These are phyloP conservation scores for Antennarius striatus DNA, from an alignment of 2,113 vertebrate genomes.

Conservation along the genomic window DNA sequence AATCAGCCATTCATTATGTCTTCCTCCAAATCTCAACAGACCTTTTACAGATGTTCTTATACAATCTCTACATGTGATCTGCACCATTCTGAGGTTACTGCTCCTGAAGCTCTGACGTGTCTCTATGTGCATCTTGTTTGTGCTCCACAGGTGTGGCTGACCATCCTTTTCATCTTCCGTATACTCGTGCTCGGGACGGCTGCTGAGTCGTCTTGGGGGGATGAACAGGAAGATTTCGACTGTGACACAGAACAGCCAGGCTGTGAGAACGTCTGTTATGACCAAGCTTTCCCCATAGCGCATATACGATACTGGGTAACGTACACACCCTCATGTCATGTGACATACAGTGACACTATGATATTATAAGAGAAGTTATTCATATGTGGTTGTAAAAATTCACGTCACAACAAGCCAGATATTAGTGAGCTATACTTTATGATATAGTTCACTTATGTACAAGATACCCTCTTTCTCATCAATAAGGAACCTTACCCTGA, in stretches of 20 bases:
- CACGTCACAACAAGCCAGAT: too few species aligned
- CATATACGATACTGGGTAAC: conserved; percentile 92
- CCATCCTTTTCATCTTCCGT: conserved; percentile 95
- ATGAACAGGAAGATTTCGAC: conserved; percentile 94
- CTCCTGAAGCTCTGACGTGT: background rate
- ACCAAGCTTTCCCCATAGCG: conserved; percentile 95
- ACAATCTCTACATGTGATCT: background rate
- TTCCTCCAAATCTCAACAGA: too few species aligned
- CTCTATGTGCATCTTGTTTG: background rate
- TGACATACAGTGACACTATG: too few species aligned
- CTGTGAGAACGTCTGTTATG: conserved; percentile 95
- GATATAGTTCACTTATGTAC: too few species aligned
- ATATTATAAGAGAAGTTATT: too few species aligned
- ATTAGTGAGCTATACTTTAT: too few species aligned
- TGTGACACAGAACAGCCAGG: conserved; percentile 92
- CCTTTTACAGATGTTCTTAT: background rate
- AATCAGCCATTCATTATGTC: too few species aligned
- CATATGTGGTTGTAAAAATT: too few species aligned
- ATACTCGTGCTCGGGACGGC: conserved; percentile 97
- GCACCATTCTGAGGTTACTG: background rate
- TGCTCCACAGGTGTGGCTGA: conserved; percentile 86
- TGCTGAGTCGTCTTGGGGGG: conserved; percentile 95
- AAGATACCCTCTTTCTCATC: too few species aligned
- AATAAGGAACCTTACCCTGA: too few species aligned
- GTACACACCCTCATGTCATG: too few species aligned